These are phyloP conservation scores for Asobara japonica DNA, from an alignment of 1,140 invertebrate genomes.

Conservation along the genomic window DNA sequence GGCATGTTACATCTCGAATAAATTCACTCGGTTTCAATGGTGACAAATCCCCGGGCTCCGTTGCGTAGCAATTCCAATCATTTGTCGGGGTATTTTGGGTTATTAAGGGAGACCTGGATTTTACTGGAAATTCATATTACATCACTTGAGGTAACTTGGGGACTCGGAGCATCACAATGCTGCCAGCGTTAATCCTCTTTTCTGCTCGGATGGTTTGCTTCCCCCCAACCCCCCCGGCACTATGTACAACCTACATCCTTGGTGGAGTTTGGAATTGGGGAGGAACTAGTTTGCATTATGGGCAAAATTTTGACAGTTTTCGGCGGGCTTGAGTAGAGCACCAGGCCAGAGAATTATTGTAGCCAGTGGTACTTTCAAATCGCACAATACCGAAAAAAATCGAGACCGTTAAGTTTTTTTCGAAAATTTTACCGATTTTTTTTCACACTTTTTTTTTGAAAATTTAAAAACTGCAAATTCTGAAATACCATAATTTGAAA, in stretches of 20 bases:
- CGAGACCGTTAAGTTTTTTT: not conserved
- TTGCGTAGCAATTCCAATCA: not conserved
- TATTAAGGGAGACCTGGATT: not conserved
- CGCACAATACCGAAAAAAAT: too few species aligned
- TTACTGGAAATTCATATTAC: not conserved
- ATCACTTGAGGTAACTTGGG: not conserved
- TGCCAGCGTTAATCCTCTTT: slow-evolving; percentile 7
- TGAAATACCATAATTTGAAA: too few species aligned
- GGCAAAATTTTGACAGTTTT: not conserved
- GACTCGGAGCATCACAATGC: slow-evolving; percentile 2
- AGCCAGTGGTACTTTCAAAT: too few species aligned
- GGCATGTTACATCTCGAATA: too few species aligned
- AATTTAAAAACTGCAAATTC: too few species aligned
- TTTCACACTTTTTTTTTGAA: too few species aligned
- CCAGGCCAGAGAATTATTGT: not conserved
- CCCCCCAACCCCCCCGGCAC: not conserved
- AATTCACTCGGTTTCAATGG: not conserved
- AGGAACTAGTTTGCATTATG: not conserved
- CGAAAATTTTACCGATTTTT: too few species aligned
- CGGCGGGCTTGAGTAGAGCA: not conserved
- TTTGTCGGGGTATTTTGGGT: not conserved
- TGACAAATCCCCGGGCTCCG: not conserved
- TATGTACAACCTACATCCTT: not conserved
- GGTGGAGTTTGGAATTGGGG: not conserved
- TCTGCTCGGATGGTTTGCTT: not conserved